A percentile compares a stretch with the other conserved stretches of the same genome.
Conservation (phyloP, 2,113 vertebrate genomes). For the Myotis lucifugus region DNA sequence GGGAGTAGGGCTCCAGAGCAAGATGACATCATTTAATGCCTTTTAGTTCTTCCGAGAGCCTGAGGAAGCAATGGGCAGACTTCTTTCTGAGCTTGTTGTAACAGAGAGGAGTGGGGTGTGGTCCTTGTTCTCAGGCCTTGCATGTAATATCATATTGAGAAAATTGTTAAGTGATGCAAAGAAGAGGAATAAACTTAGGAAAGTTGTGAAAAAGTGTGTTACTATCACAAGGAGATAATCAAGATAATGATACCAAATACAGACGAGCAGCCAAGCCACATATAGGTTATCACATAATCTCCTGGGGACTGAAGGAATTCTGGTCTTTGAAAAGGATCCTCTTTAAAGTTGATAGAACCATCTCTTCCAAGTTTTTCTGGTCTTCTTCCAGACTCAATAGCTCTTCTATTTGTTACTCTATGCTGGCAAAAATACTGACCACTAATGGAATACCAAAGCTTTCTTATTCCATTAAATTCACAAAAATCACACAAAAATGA, state of each 20-base stretch:
- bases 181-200: not conserved
- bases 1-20: not conserved
- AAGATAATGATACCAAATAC: not conserved
- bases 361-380: not conserved
- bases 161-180: not conserved
- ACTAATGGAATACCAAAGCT: not conserved
- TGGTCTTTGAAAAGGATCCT: not conserved
- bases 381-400: not conserved
- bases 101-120: accelerated
- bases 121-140: not conserved
- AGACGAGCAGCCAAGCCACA: accelerated
- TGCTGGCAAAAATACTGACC: not conserved
- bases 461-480: not conserved
- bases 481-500: not conserved
- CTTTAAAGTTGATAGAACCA: not conserved
- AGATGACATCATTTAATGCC: not conserved
- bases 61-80: not conserved
- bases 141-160: not conserved
- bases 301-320: not conserved
- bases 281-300: not conserved
- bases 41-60: not conserved
- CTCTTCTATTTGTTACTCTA: not conserved
- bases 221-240: not conserved
- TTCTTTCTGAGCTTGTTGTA: not conserved
- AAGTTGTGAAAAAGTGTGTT: not conserved